Conservation (phyloP, 2,888 invertebrate genomes). For the Leptodirus hochenwartii region DNA sequence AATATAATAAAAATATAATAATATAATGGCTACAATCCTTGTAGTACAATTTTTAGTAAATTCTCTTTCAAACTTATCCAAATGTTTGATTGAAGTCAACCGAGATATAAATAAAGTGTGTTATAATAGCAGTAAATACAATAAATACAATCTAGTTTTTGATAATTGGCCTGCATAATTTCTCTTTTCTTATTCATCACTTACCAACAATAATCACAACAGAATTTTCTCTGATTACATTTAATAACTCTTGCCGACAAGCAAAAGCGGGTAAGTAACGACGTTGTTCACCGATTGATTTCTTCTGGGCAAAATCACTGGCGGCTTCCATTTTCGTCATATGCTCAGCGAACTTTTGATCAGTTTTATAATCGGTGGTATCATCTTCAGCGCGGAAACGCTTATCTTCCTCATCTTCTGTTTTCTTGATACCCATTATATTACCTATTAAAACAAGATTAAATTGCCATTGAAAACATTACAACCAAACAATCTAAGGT, state of each 20-base stretch:
- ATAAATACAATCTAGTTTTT: too few relatives aligned
- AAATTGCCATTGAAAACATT: neutral
- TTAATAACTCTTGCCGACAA: constrained; percentile 79
- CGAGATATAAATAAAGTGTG: too few relatives aligned
- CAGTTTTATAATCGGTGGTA: constrained; percentile 72
- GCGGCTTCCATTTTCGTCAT: constrained; percentile 60
- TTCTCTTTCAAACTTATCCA: too few relatives aligned
- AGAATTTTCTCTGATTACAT: constrained; percentile 80
- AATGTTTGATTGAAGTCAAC: too few relatives aligned
- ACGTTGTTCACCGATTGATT: constrained; percentile 70
- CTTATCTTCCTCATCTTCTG: constrained; percentile 58
- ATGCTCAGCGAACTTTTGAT: constrained; percentile 93
- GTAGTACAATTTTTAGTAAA: too few relatives aligned
- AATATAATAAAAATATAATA: too few relatives aligned
- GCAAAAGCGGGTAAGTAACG: constrained; percentile 91
- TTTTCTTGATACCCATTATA: constrained; percentile 84
- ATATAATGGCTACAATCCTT: too few relatives aligned
- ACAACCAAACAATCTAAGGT: neutral
- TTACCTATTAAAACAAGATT: constrained; percentile 35
- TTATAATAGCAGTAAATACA: too few relatives aligned
- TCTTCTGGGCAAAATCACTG: constrained; percentile 73
- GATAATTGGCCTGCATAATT: too few relatives aligned
- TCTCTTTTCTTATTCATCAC: constrained; percentile 1
- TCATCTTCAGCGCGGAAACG: constrained; percentile 44
- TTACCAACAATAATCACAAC: constrained; percentile 85